phyloP scores from a whole-genome alignment of 2,888 invertebrate genomes.

The Calameuta filiformis region DNA sequence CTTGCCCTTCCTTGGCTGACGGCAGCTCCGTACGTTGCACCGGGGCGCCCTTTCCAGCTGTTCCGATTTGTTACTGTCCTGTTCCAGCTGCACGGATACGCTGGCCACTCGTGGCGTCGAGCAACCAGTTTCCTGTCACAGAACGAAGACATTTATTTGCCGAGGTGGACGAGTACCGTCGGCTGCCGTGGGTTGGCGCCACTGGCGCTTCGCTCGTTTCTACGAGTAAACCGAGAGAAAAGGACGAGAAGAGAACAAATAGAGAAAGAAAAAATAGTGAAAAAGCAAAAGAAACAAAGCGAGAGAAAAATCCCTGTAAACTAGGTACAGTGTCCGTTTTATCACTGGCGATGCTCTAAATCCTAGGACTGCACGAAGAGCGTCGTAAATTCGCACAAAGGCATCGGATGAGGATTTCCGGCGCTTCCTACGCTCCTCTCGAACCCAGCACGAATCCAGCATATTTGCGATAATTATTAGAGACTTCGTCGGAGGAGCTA shows the following conservation, averaged over 20 bases:
- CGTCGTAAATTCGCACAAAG: not conserved
- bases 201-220: not conserved
- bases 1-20: constrained; percentile 49
- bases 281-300: not conserved
- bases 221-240: not conserved
- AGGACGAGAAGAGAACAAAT: not conserved
- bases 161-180: not conserved
- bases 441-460: not conserved
- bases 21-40: constrained; percentile 55
- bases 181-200: not conserved
- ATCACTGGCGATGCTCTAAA: not conserved
- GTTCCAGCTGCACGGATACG: constrained; percentile 59
- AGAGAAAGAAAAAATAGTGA: not conserved
- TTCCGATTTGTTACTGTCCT: constrained; percentile 63
- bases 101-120: constrained; percentile 57
- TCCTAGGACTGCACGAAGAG: no score
- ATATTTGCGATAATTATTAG: not conserved
- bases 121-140: constrained; percentile 54
- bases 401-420: not conserved
- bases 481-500: not conserved
- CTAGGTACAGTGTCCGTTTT: not conserved
- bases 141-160: constrained; percentile 23
- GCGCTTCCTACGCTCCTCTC: not conserved
- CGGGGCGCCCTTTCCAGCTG: constrained; percentile 55
- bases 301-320: not conserved